Base-by-base conservation (phyloP, 2,797 vertebrate species). In the Scolopax bukidnonensis region DNA sequence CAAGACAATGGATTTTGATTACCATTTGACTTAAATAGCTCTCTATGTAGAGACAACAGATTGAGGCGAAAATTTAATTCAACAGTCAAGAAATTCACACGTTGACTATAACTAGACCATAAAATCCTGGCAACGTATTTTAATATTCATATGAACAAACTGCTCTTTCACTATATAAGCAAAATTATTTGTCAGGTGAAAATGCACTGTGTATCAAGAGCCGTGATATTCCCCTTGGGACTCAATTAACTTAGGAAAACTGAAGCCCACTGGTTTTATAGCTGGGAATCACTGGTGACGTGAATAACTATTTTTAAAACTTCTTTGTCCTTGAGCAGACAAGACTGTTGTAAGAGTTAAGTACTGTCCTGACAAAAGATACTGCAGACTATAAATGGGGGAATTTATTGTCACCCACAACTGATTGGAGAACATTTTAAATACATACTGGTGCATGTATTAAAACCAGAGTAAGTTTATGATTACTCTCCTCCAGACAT, bases 171-270 rank as follows among this genome's bases (percentile, higher is more conserved):
- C 40, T 65, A 48, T 12, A 68, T 87, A 91, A 85, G n/a, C 38
- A 93, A 96, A 64, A 96, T 48, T 81, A 28, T 90, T 94, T 17
- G 10, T 80, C 6, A 21, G 30, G 80, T 32, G 47, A 90, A 81
- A 96, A 91, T 12, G 6, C 19, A 81, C 13, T 17, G 8, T 65
- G 80, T 87, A 77, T 96, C 47, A 96, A 48, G 9, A 84, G 60
- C 56, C 75, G 50, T 43, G 50, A 82, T 45, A 97, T 87, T 84
- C 76, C 82, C 60, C 76, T 76, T 32, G 82, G 57, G 80, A 94
- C 60, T 95, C 86, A 96, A 94, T 96, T 97, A 97, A 96, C 96
- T 94, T 56, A 64, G 60, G 16, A 89, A 92, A 88, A 95, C 56
- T 63, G 51, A 97, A 96, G 56, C 32, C 61, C 87, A 23, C n/a